These are phyloP conservation scores for Cyphomyrmex costatus DNA, from an alignment of 1,140 invertebrate species.

Conservation along the genomic window DNA sequence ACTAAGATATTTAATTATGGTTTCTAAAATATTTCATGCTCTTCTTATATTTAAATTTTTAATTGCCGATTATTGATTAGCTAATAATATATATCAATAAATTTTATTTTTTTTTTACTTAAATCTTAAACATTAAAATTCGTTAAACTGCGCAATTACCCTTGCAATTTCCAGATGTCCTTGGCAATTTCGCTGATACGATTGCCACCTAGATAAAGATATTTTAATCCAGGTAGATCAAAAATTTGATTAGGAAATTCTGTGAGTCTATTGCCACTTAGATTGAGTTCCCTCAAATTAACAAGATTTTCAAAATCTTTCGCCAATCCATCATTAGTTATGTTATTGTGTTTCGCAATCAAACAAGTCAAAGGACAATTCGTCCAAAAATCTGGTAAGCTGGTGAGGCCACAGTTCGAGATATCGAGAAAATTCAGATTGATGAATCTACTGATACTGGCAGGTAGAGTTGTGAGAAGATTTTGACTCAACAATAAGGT, in stretches of 20 bases:
- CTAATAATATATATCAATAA: neutral
- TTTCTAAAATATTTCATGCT: neutral
- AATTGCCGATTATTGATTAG: neutral
- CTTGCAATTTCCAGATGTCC: constrained; percentile 93
- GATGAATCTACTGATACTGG: constrained; percentile 88
- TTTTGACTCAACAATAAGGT: constrained; percentile 92
- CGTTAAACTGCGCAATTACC: constrained; percentile 85
- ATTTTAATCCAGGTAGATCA: constrained; percentile 92
- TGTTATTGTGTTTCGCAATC: constrained; percentile 95
- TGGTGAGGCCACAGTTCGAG: constrained; percentile 94
- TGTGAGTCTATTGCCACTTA: constrained; percentile 96
- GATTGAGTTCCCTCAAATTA: constrained; percentile 93
- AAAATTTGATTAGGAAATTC: constrained; percentile 95
- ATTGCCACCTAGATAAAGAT: constrained; percentile 97
- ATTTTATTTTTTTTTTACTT: neutral
- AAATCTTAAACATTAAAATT: neutral
- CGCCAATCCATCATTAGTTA: constrained; percentile 94
- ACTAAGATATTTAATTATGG: neutral
- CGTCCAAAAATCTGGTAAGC: constrained; percentile 92
- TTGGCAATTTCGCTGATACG: constrained; percentile 93
- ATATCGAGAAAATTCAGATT: constrained; percentile 93
- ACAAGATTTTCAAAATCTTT: constrained; percentile 91
- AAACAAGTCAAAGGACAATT: constrained; percentile 92
- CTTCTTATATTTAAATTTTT: neutral
- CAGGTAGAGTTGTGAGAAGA: constrained; percentile 87